Conservation (phyloP, 2,113 vertebrate genomes). For the Protomyctophum bolini region DNA sequence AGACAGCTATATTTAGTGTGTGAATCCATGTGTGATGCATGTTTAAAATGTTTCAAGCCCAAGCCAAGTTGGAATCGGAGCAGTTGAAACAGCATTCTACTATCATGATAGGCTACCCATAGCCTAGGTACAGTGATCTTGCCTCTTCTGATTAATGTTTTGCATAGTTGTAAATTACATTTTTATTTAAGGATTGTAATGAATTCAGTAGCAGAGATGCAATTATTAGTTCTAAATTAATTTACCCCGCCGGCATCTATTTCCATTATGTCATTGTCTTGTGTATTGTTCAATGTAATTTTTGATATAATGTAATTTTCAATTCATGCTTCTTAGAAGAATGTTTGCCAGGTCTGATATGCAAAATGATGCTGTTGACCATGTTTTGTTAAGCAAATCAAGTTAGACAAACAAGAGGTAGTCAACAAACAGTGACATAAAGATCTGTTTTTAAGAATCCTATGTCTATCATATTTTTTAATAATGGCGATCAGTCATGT, state of each 20-base stretch:
- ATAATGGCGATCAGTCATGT: too few species aligned
- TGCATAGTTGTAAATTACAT: not conserved
- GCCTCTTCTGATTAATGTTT: slow-evolving; percentile 13
- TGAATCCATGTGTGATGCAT: slow-evolving; percentile 64
- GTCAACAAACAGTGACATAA: too few species aligned
- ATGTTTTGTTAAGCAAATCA: slow-evolving; percentile 55
- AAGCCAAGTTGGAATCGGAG: slow-evolving; percentile 68
- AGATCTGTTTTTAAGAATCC: too few species aligned
- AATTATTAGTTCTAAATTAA: too few species aligned
- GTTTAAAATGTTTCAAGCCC: slow-evolving; percentile 26
- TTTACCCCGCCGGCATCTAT: too few species aligned
- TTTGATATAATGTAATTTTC: too few species aligned
- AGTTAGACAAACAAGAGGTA: too few species aligned
- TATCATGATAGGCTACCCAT: not conserved
- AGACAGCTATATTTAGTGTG: slow-evolving; percentile 74
- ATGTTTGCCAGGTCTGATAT: slow-evolving; percentile 10
- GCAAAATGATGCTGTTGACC: slow-evolving; percentile 25
- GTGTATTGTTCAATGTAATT: not conserved
- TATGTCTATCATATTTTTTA: too few species aligned
- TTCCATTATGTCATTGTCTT: not conserved
- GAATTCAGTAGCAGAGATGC: too few species aligned
- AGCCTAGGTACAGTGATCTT: too few species aligned
- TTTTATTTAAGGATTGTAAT: too few species aligned
- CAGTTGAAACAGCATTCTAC: slow-evolving; percentile 16
- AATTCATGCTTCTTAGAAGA: not conserved